A percentile compares a stretch with the other conserved stretches of the same genome.
These are phyloP conservation scores for Trachurus trachurus DNA, from an alignment of 2,797 vertebrate species.

Conservation along the genomic window DNA sequence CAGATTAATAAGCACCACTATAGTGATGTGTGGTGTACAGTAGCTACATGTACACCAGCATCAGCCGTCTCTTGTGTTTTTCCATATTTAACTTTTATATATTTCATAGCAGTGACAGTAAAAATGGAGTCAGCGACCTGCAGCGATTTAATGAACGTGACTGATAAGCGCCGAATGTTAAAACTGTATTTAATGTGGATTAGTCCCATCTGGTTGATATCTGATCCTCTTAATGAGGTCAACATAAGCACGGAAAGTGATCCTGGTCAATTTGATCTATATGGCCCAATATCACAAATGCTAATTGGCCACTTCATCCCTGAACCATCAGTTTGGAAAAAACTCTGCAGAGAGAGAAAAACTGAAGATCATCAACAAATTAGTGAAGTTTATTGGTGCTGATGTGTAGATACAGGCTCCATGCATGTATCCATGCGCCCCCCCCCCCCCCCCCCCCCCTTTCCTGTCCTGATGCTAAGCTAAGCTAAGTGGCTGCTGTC, in stretches of 20 bases:
- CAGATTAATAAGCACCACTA: not conserved
- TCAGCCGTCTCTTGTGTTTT: not conserved
- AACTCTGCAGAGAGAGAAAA: no score
- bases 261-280: not conserved
- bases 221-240: not conserved
- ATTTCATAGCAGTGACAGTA: not conserved
- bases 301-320: not conserved
- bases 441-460: no score
- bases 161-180: not conserved
- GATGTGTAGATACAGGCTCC: not conserved
- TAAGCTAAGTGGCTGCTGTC: slow-evolving; percentile 5
- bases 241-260: not conserved
- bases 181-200: not conserved
- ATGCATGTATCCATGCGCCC: not conserved
- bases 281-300: not conserved
- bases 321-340: not conserved
- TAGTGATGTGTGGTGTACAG: not conserved
- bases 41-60: not conserved
- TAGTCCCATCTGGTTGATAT: not conserved
- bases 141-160: not conserved
- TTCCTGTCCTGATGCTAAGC: slow-evolving; percentile 1
- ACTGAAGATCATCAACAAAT: not conserved
- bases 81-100: not conserved
- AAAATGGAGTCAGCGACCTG: not conserved
- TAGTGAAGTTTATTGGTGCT: not conserved